Evolutionary conservation across 2,888 invertebrate genomes (phyloP).

Genomic region (Eustalomyia histrio): DNA sequence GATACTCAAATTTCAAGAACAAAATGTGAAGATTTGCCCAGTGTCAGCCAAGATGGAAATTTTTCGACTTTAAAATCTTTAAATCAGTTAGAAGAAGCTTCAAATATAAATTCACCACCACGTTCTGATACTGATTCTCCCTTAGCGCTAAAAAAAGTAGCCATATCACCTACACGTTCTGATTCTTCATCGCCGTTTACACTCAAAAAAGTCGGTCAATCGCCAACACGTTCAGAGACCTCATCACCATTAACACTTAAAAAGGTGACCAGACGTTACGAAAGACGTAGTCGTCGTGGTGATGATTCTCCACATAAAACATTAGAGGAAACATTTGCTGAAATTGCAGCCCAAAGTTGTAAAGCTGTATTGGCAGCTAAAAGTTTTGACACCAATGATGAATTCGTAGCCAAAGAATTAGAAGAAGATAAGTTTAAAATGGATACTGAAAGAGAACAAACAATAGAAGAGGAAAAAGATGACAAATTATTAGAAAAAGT

Average conservation of each 20-base stretch:
- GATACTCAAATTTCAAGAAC: background rate
- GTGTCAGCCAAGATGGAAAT: background rate
- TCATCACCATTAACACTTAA: constrained; percentile 56
- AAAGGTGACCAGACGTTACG: constrained; percentile 66
- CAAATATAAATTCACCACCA: constrained; percentile 30
- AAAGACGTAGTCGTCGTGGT: constrained; percentile 64
- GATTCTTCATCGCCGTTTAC: constrained; percentile 51
- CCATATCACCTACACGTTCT: constrained; percentile 59
- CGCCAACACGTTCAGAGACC: constrained; percentile 56
- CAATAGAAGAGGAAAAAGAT: background rate
- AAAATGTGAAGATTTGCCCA: background rate
- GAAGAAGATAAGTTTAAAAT: background rate
- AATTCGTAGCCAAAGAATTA: background rate
- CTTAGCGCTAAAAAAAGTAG: constrained; percentile 6
- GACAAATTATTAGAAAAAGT: constrained; percentile 2
- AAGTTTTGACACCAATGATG: constrained; percentile 31
- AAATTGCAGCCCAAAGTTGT: constrained; percentile 68
- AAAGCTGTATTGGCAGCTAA: constrained; percentile 65
- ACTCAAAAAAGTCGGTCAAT: constrained; percentile 47
- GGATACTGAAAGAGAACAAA: background rate
- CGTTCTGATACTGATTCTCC: constrained; percentile 18
- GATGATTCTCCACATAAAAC: constrained; percentile 64
- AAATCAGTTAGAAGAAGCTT: background rate
- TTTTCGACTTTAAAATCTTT: background rate
- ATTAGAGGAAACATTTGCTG: constrained; percentile 69